Evolutionary conservation across 2,113 vertebrate genomes (phyloP), one percentile per base, ranked within the genome.

Genomic region (Megaleporinus macrocephalus): DNA sequence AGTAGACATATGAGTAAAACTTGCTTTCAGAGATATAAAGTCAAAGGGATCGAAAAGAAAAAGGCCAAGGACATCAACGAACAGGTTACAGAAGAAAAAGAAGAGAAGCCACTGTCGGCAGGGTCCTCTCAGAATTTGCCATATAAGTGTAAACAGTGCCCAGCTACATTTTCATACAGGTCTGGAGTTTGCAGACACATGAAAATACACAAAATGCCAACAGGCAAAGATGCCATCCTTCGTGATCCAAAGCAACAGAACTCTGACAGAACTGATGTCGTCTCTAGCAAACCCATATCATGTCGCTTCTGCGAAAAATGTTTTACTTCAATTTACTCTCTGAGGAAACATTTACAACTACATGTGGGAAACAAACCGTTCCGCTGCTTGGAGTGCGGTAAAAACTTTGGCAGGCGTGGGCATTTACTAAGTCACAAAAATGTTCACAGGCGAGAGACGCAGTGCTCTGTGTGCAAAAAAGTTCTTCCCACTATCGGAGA

Each of bases 391-490:
- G 87, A 93, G 53, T 95, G 94, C 88, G 89, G 91, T 18, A 92
- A 91, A 76, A 53, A 63, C 49, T 95, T 94, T 83, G 88, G 88
- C 55, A 91, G 80, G 75, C 86, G 5, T 62, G 12, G 77, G 9
- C 68, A 92, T 86, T 84, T 95, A n/a, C 66, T 88, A 16, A 4
- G 81, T 69, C 93, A 95, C 82, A 92, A 90, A 88, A 86, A 75
- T 22, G 80, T 89, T 41, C 94, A 95, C 63, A 89, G 89, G 80
- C 86, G 88, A 70, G 93, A 80, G 79, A 88, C 93, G 85, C 91
- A 93, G 78, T 95, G 94, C 83, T 92, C 91, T n/a, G 90, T 93
- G 68, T 95, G 94, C 81, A 89, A 73, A 82, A 91, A 92, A 84
- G 85, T 93, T 77, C 61, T 94, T 59, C 88, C 89, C 57, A 90